A percentile compares a stretch with the other conserved stretches of the same genome.
phyloP scores from a whole-genome alignment of 2,888 invertebrate genomes.

The Macropis europaea region DNA sequence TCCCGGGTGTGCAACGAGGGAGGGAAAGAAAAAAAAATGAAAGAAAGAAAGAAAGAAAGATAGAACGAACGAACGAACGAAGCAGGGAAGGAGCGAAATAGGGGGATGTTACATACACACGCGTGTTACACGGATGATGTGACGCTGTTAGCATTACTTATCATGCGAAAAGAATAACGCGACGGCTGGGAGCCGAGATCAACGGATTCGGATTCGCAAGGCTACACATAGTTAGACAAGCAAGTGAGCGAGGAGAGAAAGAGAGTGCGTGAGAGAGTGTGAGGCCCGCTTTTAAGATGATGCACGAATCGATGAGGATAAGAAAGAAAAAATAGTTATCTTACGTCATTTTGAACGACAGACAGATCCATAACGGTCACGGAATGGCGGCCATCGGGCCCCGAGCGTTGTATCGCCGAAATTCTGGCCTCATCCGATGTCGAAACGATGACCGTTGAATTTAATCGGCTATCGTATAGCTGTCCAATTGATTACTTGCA shows the following conservation, averaged over 20 bases:
- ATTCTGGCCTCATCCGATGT: constrained; percentile 34
- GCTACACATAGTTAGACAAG: constrained; percentile 5
- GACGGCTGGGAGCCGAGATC: constrained; percentile 9
- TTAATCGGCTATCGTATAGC: constrained; percentile 58
- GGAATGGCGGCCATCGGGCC: constrained; percentile 3
- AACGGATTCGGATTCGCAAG: constrained; percentile 15
- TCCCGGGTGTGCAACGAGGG: constrained; percentile 66
- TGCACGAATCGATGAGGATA: neutral
- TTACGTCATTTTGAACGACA: no score
- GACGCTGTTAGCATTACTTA: constrained; percentile 58
- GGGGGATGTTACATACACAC: constrained; percentile 30
- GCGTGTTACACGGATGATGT: constrained; percentile 57
- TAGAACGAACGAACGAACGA: constrained; percentile 35
- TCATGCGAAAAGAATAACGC: constrained; percentile 17
- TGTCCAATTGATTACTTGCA: constrained; percentile 62
- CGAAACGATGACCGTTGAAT: constrained; percentile 52
- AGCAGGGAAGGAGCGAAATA: neutral
- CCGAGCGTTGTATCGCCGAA: constrained; percentile 27
- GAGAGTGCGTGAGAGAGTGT: neutral
- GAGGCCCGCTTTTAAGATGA: constrained; percentile 15
- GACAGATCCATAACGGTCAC: constrained; percentile 10
- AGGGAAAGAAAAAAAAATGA: constrained; percentile 16
- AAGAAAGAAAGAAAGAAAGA: constrained; percentile 5
- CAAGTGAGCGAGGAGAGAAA: neutral
- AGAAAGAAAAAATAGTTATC: neutral